phyloP scores from a whole-genome alignment of 2,113 vertebrate species.

The Muscicapa adusta region DNA sequence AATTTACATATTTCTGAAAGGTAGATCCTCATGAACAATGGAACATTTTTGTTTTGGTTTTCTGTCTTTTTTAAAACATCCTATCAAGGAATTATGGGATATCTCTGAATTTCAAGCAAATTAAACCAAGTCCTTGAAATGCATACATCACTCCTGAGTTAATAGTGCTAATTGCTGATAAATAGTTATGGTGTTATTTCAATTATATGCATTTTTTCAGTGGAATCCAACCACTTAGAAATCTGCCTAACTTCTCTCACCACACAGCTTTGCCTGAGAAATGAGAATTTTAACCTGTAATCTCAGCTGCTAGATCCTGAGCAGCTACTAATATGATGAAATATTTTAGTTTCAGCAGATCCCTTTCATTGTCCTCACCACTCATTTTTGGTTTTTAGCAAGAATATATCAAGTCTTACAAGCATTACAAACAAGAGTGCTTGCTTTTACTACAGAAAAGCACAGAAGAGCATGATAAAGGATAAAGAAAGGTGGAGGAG shows the following conservation, averaged over 20 bases:
- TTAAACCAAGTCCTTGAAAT: not conserved
- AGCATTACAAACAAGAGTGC: not conserved
- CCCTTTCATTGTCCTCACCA: not conserved
- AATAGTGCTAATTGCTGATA: not conserved
- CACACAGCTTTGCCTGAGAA: not conserved
- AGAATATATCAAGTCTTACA: not conserved
- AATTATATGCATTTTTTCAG: not conserved
- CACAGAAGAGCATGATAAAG: not conserved
- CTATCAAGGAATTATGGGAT: not conserved
- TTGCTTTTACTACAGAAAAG: not conserved
- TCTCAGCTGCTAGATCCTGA: not conserved
- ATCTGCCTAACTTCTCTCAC: not conserved
- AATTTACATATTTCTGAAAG: not conserved
- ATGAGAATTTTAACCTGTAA: no score
- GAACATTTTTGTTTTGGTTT: not conserved
- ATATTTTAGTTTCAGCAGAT: not conserved
- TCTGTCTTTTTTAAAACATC: not conserved
- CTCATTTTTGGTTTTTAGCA: not conserved
- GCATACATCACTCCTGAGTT: rapidly evolving
- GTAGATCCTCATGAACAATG: not conserved
- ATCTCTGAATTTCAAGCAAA: not conserved
- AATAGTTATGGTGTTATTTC: not conserved
- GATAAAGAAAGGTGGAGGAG: not conserved
- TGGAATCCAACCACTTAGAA: not conserved
- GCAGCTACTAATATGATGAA: not conserved